phyloP scores from a whole-genome alignment of 2,113 vertebrate genomes.

The Gnathonemus echidnorhynchus region DNA sequence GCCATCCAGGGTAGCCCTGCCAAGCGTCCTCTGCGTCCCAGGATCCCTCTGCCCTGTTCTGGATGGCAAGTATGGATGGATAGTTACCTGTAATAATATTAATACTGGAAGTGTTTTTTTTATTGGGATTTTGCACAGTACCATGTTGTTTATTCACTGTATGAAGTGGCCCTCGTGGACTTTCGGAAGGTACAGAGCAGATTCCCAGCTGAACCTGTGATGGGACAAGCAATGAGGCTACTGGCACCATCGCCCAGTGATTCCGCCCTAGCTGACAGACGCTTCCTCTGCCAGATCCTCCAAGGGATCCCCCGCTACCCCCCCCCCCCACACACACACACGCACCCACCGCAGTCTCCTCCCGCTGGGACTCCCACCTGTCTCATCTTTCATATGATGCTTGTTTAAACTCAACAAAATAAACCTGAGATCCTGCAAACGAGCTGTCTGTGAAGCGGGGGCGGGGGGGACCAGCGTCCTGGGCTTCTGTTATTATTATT shows the following conservation, averaged over 20 bases:
- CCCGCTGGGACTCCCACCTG: slow-evolving; percentile 64
- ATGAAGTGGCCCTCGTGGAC: background rate
- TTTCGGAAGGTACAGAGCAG: background rate
- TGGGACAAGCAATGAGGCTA: background rate
- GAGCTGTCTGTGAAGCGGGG: slow-evolving; percentile 20
- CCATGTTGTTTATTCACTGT: background rate
- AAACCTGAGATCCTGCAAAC: slow-evolving; percentile 29
- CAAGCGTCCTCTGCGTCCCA: background rate
- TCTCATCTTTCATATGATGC: slow-evolving; percentile 68
- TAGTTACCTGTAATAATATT: background rate
- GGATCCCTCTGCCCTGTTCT: background rate
- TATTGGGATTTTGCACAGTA: background rate
- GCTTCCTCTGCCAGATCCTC: background rate
- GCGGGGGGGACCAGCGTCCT: slow-evolving; percentile 15
- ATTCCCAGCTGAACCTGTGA: background rate
- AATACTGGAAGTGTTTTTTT: background rate
- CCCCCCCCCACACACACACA: background rate
- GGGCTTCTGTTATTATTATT: slow-evolving; percentile 7
- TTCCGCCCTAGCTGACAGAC: background rate
- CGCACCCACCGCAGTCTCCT: slow-evolving; percentile 2
- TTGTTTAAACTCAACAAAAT: slow-evolving; percentile 63
- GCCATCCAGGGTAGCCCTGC: background rate
- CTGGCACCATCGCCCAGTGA: background rate
- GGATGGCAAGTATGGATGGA: background rate
- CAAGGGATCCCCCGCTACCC: background rate